A percentile compares a stretch with the other conserved stretches of the same genome.
Evolutionary conservation across 2,113 vertebrate species (phyloP).

Genomic region (Zosterops hypoxanthus): DNA sequence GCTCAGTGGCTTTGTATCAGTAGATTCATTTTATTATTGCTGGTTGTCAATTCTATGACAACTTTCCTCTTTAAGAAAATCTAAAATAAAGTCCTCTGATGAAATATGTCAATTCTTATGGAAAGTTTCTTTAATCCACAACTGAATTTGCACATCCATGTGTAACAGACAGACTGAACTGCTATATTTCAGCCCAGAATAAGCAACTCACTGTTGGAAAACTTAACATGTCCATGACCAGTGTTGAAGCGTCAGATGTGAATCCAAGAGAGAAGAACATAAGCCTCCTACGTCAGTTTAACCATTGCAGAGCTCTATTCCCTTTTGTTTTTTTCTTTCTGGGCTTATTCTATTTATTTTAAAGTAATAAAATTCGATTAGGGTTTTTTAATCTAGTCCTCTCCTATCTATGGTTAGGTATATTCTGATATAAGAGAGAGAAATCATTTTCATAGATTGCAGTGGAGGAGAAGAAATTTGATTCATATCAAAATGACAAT

Average conservation of each 20-base stretch:
- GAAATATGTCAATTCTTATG: not conserved
- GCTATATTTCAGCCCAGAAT: not conserved
- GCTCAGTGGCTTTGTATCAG: not conserved
- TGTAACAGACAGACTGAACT: not conserved
- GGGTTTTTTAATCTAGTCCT: fast-evolving
- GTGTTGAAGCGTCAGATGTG: not conserved
- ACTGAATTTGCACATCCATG: not conserved
- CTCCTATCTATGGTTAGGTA: fast-evolving
- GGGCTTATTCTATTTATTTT: not conserved
- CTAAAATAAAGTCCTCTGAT: not conserved
- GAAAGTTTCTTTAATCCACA: not conserved
- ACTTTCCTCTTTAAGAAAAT: not conserved
- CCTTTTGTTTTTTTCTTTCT: not conserved
- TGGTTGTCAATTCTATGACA: not conserved
- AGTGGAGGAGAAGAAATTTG: not conserved
- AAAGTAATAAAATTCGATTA: not conserved
- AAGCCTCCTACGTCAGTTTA: not conserved
- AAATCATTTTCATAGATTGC: not conserved
- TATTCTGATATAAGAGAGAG: not conserved
- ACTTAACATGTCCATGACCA: not conserved
- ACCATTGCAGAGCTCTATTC: not conserved
- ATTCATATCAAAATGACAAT: not conserved
- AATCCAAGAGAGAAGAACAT: not conserved
- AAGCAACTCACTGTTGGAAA: not conserved
- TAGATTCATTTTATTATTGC: not conserved